Conservation (phyloP, 2,888 invertebrate species). For the Lysandra coridon region DNA sequence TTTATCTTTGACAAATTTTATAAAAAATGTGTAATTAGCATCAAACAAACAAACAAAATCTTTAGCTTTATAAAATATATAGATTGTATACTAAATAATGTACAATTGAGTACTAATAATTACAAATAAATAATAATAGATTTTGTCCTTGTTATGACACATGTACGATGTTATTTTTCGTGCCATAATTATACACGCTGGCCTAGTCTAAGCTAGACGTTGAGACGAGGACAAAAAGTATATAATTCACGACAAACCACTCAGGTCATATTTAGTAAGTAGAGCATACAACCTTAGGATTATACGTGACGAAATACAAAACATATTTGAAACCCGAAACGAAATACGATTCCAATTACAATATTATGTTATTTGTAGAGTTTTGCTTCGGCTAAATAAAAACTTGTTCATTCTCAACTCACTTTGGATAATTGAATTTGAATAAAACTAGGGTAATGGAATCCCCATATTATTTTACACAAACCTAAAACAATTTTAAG, state of each 20-base stretch:
- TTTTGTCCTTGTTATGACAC: too few species aligned
- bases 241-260: slow-evolving; percentile 58
- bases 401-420: slow-evolving; percentile 27
- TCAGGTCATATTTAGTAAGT: slow-evolving; percentile 48
- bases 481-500: slow-evolving; percentile 22
- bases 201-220: background rate
- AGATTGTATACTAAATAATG: too few species aligned
- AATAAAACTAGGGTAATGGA: slow-evolving; percentile 27
- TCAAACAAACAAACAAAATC: too few species aligned
- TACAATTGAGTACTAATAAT: too few species aligned
- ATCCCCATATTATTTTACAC: slow-evolving; percentile 18
- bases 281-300: background rate
- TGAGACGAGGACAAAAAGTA: background rate
- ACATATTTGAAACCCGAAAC: slow-evolving; percentile 9
- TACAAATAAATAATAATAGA: too few species aligned
- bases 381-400: slow-evolving; percentile 9
- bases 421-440: slow-evolving; percentile 24
- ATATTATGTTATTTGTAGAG: slow-evolving; percentile 8
- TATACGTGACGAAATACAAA: background rate
- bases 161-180: too few species aligned
- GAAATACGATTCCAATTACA: slow-evolving; percentile 11
- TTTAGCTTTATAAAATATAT: too few species aligned
- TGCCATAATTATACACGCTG: background rate
- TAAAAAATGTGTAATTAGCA: too few species aligned
- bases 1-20: too few species aligned